Base-by-base conservation (phyloP, 2,113 vertebrate genomes). In the Cryptomyrus ogoouensis region DNA sequence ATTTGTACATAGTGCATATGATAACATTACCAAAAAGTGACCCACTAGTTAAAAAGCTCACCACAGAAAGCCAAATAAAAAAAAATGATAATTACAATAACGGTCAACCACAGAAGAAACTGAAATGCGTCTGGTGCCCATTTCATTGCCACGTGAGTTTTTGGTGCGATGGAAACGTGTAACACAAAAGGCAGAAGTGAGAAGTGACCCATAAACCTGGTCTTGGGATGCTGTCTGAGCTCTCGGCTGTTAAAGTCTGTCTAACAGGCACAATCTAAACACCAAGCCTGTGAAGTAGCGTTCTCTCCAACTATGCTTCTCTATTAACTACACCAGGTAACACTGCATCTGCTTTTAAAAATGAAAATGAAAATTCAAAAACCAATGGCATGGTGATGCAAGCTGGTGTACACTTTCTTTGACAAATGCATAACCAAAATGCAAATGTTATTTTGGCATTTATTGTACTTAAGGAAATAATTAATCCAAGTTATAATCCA, bases 1-100 rank as follows among this genome's bases (percentile, higher is more conserved):
- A 42, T 31, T 86, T 86, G 9, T 86, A 86, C 83, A 86, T 49
- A 86, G 83, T 47, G 44, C 83, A 86, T 84, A 84, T 85, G 42
- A 85, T 24, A 86, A 47, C 44, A 49, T 86, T 86, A 86, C 44
- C 83, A 15, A 49, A 86, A 86, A 10, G 74, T 80, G n/a, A 13
- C 31, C 13, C 74, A 80, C 74, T 80, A 80, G 74, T 80, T 80
- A 77, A 39, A 77, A 77, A 27, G 47, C 83, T n/a, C 44, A 85
- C 83, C 47, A 49, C 44, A 44, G 49, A 47, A 85, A 47, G 44
- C 46, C 46, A 24, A 47, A 46, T 85, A 24, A 84, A 85, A 84
- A 85, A 47, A 46, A 27, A 47, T 27, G 27, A 85, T 31, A 13
- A 70, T 70, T 70, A 31, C 62, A 80, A 42, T 35, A 84, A 53